Conservation (phyloP, 1,140 invertebrate genomes). For the Drosophila biarmipes region DNA sequence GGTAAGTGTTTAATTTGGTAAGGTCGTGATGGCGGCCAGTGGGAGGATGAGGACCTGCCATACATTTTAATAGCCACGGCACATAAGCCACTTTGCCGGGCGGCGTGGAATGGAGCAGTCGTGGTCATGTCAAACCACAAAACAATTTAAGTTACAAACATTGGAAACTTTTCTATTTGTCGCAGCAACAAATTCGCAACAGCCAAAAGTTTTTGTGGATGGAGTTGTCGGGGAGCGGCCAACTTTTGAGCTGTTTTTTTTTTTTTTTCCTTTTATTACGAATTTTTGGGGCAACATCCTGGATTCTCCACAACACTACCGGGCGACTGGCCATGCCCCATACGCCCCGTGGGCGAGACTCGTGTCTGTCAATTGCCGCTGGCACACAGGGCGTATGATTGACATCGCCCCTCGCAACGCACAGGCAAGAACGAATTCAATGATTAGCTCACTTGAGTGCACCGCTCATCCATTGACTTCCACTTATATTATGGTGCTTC, state of each 20-base stretch:
- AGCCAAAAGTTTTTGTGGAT: slow-evolving; percentile 41
- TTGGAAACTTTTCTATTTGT: slow-evolving; percentile 73
- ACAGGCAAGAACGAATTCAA: slow-evolving; percentile 22
- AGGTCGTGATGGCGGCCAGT: slow-evolving; percentile 6
- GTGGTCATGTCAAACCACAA: slow-evolving; percentile 70
- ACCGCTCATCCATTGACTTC: slow-evolving; percentile 9
- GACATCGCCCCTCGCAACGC: slow-evolving; percentile 36
- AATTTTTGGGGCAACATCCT: slow-evolving; percentile 20
- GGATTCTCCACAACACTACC: slow-evolving; percentile 2
- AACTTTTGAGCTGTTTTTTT: slow-evolving; percentile 40
- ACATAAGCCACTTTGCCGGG: slow-evolving; percentile 66
- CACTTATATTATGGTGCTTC: slow-evolving; percentile 28
- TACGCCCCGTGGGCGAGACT: slow-evolving; percentile 17
- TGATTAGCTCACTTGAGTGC: slow-evolving; percentile 38
- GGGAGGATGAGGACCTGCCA: slow-evolving; percentile 36
- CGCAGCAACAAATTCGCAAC: slow-evolving; percentile 49
- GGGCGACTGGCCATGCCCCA: slow-evolving; percentile 12
- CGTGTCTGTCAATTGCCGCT: slow-evolving; percentile 36
- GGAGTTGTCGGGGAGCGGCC: slow-evolving; percentile 1
- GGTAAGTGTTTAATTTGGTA: slow-evolving; percentile 48
- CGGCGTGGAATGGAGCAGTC: slow-evolving; percentile 23
- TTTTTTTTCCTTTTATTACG: slow-evolving; percentile 10
- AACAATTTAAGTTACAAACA: slow-evolving; percentile 78
- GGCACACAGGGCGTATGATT: slow-evolving; percentile 65
- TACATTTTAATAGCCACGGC: slow-evolving; percentile 64